Evolutionary conservation across 2,888 invertebrate genomes (phyloP).

Genomic region (Galeopsomyia nigrocyanea): DNA sequence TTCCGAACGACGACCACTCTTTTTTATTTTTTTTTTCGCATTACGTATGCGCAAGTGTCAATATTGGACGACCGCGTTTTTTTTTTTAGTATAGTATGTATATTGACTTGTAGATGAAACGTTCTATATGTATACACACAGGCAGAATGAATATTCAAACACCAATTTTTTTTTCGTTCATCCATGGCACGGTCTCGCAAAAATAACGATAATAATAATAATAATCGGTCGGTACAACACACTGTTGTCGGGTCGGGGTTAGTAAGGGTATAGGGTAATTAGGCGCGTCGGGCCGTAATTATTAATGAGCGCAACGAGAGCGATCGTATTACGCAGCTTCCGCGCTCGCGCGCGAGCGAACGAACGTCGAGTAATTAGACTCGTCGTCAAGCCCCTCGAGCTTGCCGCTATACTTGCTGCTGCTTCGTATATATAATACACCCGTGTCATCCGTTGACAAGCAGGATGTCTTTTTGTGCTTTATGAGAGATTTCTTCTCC

Average conservation of each 20-base stretch:
- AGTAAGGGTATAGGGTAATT: constrained; percentile 28
- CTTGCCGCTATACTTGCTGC: background rate
- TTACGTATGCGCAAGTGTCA: constrained; percentile 38
- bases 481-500: too few relatives aligned
- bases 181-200: background rate
- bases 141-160: constrained; percentile 9
- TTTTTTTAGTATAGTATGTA: constrained; percentile 16
- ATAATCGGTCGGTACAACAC: background rate
- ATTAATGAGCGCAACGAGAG: constrained; percentile 47
- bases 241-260: constrained; percentile 18
- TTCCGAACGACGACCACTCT: background rate
- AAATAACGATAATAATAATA: background rate
- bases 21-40: constrained; percentile 32
- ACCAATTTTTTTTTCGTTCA: constrained; percentile 3
- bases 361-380: constrained; percentile 43
- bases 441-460: constrained; percentile 6
- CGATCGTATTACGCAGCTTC: constrained; percentile 45
- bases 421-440: too few relatives aligned
- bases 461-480: too few relatives aligned
- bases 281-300: constrained; percentile 44
- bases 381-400: constrained; percentile 18
- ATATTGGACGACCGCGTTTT: constrained; percentile 31
- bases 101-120: constrained; percentile 47
- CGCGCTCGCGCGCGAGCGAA: too few relatives aligned
- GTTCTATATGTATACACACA: constrained; percentile 22